Base-by-base conservation (phyloP, 1,140 invertebrate species). In the Potamilus streckersoni region DNA sequence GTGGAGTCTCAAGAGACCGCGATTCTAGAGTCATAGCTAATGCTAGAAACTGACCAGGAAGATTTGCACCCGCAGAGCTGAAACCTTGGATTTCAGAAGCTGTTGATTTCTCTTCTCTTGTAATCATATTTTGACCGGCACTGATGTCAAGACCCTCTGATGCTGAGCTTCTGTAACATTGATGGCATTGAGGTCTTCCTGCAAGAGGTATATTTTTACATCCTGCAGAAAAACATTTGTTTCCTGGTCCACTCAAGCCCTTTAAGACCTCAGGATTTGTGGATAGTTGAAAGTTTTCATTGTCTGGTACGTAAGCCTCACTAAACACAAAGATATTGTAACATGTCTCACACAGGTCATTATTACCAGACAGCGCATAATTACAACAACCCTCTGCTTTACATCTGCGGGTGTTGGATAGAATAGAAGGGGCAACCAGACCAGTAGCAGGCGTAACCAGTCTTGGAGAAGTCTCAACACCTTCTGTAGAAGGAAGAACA, bases 321-420 rank as follows among this genome's bases (percentile, higher is more conserved):
- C 66, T 31, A 66, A 68, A 70, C 58, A 67, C 12, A 27, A 20
- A 59, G 13, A 62, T 14, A 16, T 73, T 58, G 57, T 76, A 81
- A 65, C 80, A 81, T 8, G 59, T 67, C 19, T 77, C 68, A 72
- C 80, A 81, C 27, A 71, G 62, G 16, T 67, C 72, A 20, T 74
- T 71, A 23, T 72, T 63, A 3, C 71, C 74, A 13, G 55, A 57
- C 6, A 59, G 16, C 16, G 66, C 77, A 8, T 17, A 6, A 17
- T 72, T 71, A 16, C 49, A 57, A 31, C 65, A 74, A 4, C 49
- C 17, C 16, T 58, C 16, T 20, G 71, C 70, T 3, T 15, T 64
- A 31, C 70, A 76, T 31, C 38, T 49, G 38, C 38, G 2, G 2
- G 0, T 49, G 8, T 63, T 71, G 63, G 73, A 49, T 62, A 17